Evolutionary conservation across 2,113 vertebrate genomes (phyloP).

Genomic region (Chiloscyllium plagiosum): DNA sequence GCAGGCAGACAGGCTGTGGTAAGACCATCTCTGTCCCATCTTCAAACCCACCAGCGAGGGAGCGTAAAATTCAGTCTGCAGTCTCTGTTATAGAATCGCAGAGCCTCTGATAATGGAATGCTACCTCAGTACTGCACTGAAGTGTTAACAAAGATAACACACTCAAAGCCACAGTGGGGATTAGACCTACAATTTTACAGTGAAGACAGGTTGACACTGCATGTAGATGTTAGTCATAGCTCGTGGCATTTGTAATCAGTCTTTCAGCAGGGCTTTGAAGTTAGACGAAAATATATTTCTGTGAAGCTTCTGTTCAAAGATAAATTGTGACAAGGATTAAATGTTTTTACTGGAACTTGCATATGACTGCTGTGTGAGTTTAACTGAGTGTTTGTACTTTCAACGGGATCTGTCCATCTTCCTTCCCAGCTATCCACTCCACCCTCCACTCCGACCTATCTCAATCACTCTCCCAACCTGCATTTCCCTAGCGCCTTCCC

Average conservation of each 20-base stretch:
- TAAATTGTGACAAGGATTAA: constrained; percentile 7
- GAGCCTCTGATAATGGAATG: background rate
- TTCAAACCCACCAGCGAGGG: background rate
- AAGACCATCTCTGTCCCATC: background rate
- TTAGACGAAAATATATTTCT: background rate
- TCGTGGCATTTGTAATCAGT: background rate
- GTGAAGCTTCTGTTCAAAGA: background rate
- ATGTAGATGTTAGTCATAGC: background rate
- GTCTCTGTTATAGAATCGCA: background rate
- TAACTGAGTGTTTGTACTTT: background rate
- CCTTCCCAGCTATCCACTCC: no score
- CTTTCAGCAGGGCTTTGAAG: background rate
- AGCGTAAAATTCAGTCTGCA: background rate
- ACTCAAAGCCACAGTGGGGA: background rate
- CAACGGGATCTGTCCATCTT: no score
- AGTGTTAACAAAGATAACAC: background rate
- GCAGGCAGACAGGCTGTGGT: no score
- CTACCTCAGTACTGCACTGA: background rate
- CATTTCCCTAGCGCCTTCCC: no score
- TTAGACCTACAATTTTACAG: background rate
- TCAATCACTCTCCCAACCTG: no score
- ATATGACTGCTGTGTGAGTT: background rate
- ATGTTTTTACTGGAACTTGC: background rate
- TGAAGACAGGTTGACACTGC: background rate
- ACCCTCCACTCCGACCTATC: no score